These are phyloP conservation scores for Synaphobranchus kaupii DNA, from an alignment of 2,797 vertebrate species.

Conservation along the genomic window DNA sequence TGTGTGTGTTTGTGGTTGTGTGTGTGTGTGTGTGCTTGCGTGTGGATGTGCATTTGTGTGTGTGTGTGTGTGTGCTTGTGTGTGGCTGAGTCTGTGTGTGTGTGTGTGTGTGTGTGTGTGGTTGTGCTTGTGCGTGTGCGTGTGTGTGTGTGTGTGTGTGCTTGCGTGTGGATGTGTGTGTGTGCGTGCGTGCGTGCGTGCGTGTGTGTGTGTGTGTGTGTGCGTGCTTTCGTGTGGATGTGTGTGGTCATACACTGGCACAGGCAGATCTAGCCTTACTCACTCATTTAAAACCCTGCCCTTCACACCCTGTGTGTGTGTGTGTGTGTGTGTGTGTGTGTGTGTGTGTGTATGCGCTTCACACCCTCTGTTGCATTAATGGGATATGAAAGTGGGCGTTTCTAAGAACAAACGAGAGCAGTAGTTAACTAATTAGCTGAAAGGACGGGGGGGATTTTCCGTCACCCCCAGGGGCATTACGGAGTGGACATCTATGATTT, in stretches of 20 bases:
- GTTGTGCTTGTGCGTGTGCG: too few species aligned
- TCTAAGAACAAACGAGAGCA: constrained; percentile 25
- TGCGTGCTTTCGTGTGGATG: too few species aligned
- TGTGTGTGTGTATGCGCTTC: not conserved
- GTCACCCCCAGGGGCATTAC: constrained; percentile 79
- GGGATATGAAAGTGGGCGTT: constrained; percentile 32
- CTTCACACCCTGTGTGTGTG: too few species aligned
- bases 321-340: not conserved
- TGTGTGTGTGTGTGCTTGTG: not conserved
- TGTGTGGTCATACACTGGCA: not conserved
- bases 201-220: too few species aligned
- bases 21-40: not conserved
- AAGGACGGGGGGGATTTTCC: constrained; percentile 75
- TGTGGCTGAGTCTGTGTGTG: not conserved
- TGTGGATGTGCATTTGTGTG: not conserved
- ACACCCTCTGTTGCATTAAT: constrained; percentile 34
- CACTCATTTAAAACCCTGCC: constrained; percentile 13
- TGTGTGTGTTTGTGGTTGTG: not conserved
- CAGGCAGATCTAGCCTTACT: not conserved
- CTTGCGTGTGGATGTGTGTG: not conserved
- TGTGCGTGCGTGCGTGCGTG: too few species aligned
- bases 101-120: not conserved
- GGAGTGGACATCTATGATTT: constrained; percentile 89
- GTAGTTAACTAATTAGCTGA: constrained; percentile 59
- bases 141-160: too few species aligned